phyloP scores from a whole-genome alignment of 2,113 vertebrate species.

The Tetrao urogallus region DNA sequence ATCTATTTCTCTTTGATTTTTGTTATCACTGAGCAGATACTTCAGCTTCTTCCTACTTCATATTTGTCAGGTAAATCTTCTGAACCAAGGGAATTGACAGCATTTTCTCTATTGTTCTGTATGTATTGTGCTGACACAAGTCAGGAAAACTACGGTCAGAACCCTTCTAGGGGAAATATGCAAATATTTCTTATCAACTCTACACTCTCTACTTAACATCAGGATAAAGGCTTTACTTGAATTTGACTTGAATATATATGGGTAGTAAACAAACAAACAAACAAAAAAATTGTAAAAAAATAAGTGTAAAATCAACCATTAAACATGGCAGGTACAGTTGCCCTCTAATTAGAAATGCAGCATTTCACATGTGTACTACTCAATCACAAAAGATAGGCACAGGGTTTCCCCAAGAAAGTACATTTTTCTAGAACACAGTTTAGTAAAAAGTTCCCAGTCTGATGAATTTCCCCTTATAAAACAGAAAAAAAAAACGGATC shows the following conservation, averaged over 20 bases:
- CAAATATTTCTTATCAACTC: background rate
- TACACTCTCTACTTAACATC: background rate
- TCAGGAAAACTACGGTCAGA: background rate
- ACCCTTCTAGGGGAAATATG: background rate
- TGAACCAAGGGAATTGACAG: background rate
- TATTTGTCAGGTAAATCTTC: background rate
- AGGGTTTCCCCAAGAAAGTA: background rate
- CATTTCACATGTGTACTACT: background rate
- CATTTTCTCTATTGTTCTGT: background rate
- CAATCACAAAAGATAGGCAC: background rate
- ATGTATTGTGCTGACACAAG: background rate
- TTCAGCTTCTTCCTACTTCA: conserved; percentile 15
- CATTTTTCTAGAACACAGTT: background rate
- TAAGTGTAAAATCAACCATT: background rate
- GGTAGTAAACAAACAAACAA: background rate
- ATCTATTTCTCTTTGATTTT: conserved; percentile 42
- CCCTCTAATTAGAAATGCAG: background rate
- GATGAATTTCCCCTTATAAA: background rate
- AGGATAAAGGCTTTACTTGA: background rate
- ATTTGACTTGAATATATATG: background rate
- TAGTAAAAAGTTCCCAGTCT: background rate
- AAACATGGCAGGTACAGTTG: background rate
- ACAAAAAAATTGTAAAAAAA: too few species aligned
- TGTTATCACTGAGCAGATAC: background rate
- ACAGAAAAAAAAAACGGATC: background rate